phyloP scores from a whole-genome alignment of 2,888 invertebrate species.

The Lithophane semibrunnea region DNA sequence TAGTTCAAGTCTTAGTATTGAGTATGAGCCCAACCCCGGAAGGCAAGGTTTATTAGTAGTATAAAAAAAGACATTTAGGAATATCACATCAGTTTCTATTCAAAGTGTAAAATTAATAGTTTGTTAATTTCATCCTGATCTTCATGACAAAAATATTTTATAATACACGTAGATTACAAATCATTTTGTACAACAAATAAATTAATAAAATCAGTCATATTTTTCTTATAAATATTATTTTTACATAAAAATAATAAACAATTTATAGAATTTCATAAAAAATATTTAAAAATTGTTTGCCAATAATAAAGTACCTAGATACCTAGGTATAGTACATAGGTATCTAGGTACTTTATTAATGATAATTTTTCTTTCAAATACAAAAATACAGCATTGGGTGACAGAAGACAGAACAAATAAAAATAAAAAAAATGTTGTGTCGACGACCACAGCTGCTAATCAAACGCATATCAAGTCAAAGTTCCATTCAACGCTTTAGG shows the following conservation, averaged over 20 bases:
- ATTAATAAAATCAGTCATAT: not conserved
- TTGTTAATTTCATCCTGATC: not conserved
- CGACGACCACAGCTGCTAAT: not conserved
- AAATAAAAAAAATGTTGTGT: not conserved
- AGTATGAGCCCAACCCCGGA: not conserved
- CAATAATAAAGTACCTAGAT: not conserved
- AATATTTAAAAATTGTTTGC: not conserved
- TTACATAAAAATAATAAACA: not conserved
- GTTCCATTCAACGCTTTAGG: conserved; percentile 6
- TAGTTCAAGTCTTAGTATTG: too few relatives aligned
- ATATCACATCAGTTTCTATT: not conserved
- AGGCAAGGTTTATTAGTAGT: not conserved
- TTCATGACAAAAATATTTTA: conserved; percentile 1
- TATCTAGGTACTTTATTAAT: too few relatives aligned
- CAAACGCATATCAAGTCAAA: not conserved
- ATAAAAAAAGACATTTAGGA: not conserved
- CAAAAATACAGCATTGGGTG: not conserved
- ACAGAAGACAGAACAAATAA: not conserved
- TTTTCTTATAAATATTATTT: not conserved
- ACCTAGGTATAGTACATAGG: too few relatives aligned
- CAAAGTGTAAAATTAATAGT: not conserved
- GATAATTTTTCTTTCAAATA: not conserved
- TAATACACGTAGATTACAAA: not conserved
- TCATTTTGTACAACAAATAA: not conserved
- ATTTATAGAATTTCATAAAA: too few relatives aligned